Conservation (phyloP, 23 tunicate species). For the Aplidium turbinatum region DNA sequence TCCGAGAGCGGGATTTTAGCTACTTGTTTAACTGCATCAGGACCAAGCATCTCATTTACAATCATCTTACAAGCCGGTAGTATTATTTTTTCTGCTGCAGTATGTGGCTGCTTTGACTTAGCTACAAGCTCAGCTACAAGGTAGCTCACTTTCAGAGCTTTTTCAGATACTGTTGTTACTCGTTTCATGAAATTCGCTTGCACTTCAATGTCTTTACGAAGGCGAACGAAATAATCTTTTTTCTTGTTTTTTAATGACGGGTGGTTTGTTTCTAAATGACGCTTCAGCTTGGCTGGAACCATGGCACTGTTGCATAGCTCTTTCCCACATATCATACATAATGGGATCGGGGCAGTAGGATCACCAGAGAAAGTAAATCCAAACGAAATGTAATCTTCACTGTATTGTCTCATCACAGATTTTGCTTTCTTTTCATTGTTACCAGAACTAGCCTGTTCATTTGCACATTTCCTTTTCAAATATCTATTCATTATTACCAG, state of each 20-base stretch:
- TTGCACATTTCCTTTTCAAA: slow-evolving; percentile 23
- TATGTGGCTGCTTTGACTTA: slow-evolving; percentile 50
- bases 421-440: slow-evolving; percentile 22
- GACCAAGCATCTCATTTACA: slow-evolving; percentile 57
- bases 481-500: slow-evolving; percentile 3
- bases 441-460: slow-evolving; percentile 11
- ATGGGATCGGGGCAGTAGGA: slow-evolving; percentile 44
- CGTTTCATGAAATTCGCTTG: slow-evolving; percentile 47
- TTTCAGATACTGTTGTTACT: slow-evolving; percentile 34
- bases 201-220: slow-evolving; percentile 14
- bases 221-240: slow-evolving; percentile 34
- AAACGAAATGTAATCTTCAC: slow-evolving; percentile 40
- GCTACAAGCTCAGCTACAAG: slow-evolving; percentile 52
- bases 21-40: slow-evolving; percentile 48
- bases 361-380: slow-evolving; percentile 44
- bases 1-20: slow-evolving; percentile 35
- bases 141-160: slow-evolving; percentile 30
- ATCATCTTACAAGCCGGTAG: slow-evolving; percentile 50
- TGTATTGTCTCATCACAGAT: slow-evolving; percentile 39
- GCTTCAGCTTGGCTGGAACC: slow-evolving; percentile 50
- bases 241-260: slow-evolving; percentile 25
- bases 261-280: slow-evolving; percentile 36
- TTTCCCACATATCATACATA: slow-evolving; percentile 43
- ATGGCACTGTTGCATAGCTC: slow-evolving; percentile 40
- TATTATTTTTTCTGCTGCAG: slow-evolving; percentile 54